Conservation (phyloP, 2,113 vertebrate species). For the Mungos mungo region DNA sequence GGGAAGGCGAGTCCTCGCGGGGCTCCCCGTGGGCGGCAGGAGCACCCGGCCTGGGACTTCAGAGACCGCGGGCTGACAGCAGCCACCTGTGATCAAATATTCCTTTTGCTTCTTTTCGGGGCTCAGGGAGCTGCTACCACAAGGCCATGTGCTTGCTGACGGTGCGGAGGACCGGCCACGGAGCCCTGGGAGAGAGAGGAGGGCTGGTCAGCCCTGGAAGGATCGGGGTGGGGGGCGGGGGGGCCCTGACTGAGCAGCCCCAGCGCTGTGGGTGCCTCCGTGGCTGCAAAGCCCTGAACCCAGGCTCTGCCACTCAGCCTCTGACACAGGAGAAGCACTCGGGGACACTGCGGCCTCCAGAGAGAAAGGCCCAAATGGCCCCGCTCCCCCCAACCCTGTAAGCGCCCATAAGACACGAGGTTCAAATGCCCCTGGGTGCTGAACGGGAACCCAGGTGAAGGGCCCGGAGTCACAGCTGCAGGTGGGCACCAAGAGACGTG, state of each 20-base stretch:
- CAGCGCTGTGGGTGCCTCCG: background rate
- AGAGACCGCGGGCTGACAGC: conserved; percentile 37
- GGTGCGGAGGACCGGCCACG: background rate
- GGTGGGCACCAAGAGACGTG: background rate
- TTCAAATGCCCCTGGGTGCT: no score
- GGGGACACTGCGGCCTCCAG: background rate
- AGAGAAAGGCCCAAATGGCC: rapidly evolving
- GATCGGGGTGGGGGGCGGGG: background rate
- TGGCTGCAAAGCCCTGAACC: background rate
- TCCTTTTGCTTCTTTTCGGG: conserved; percentile 73
- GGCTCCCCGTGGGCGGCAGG: background rate
- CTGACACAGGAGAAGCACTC: background rate
- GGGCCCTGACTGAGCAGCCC: no score
- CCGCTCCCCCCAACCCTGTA: background rate
- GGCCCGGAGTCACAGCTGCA: rapidly evolving
- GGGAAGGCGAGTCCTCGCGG: background rate
- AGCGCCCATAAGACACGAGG: background rate
- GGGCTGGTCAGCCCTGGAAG: background rate
- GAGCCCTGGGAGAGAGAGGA: background rate
- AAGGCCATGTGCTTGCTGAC: background rate
- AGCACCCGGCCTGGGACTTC: conserved; percentile 41
- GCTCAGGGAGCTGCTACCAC: background rate
- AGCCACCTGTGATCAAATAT: conserved; percentile 83
- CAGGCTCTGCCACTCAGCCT: background rate
- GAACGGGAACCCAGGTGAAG: background rate